Evolutionary conservation across 2,113 vertebrate genomes (phyloP), one percentile per base, ranked within the genome.

Genomic region (Microtus ochrogaster): DNA sequence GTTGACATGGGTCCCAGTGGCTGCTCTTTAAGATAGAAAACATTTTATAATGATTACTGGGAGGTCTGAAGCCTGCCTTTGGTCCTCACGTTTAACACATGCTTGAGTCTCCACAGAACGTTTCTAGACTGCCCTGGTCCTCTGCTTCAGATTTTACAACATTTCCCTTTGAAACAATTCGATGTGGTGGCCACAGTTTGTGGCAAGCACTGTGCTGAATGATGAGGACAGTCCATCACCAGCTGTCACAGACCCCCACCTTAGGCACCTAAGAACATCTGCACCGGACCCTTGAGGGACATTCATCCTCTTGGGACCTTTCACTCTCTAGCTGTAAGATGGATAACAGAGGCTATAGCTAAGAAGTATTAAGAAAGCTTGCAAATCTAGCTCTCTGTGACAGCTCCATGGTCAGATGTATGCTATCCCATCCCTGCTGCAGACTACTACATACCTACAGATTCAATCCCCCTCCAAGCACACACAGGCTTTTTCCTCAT

Each of bases 171-270:
- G 47, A 61, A 83, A 73, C 7, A 78, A 36, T 44, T 76, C 28
- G 7, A 11, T 14, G 14, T 22, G 41, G 49, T 22, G 36, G 11
- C 12, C 81, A 81, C 36, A 12, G 44, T 68, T 10, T 30, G 33
- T 6, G 17, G 44, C 3, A 33, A 16, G 10, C 7, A 1, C 7
- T 2, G 8, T 30, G 33, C 6, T 36, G 12, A 3, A 12, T 24
- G 13, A 5, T 19, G 8, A 1, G 30, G 4, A 39, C 6, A 36
- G 1, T 5, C 7, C 1, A 11, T n/a, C 21, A 22, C 0, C 7
- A 4, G 58, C 79, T n/a, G 30, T 26, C 41, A 7, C 4, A 17
- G 19, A n/a, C 41, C 10, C 10, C 58, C n/a, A 65, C 66, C 5
- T 30, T 2, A 26, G 39, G 12, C 9, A 3, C 47, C n/a, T 6